Conservation (phyloP, 2,888 invertebrate species). For the Orthonevra nobilis region DNA sequence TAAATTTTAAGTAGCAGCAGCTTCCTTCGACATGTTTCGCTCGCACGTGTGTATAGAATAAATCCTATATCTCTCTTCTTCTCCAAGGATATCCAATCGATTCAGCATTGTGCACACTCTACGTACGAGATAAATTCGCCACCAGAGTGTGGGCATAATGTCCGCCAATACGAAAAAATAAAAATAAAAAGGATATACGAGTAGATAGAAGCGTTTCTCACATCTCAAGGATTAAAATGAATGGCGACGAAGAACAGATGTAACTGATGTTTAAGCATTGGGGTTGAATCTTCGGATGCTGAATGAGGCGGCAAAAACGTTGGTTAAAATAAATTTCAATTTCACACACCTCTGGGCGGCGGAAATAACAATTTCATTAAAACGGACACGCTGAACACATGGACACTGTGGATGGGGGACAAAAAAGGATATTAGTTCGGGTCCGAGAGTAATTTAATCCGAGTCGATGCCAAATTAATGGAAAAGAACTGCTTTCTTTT, state of each 20-base stretch:
- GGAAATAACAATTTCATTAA: slow-evolving; percentile 70
- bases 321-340: slow-evolving; percentile 68
- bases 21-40: slow-evolving; percentile 71
- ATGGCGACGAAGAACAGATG: slow-evolving; percentile 68
- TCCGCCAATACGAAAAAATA: slow-evolving; percentile 11
- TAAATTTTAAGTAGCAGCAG: slow-evolving; percentile 72
- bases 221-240: slow-evolving; percentile 65
- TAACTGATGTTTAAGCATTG: slow-evolving; percentile 64
- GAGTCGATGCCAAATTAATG: slow-evolving; percentile 69
- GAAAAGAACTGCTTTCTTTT: slow-evolving; percentile 58
- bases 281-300: slow-evolving; percentile 23
- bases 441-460: slow-evolving; percentile 61
- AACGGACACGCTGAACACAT: slow-evolving; percentile 55
- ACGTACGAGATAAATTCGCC: slow-evolving; percentile 48
- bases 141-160: slow-evolving; percentile 34
- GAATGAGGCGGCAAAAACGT: not conserved
- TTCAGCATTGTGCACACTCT: slow-evolving; percentile 55
- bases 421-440: slow-evolving; percentile 55
- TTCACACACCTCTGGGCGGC: slow-evolving; percentile 49
- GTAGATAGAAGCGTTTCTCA: slow-evolving; percentile 50
- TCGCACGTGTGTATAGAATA: too few relatives aligned
- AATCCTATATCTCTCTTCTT: slow-evolving; percentile 12
- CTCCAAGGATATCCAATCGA: slow-evolving; percentile 64
- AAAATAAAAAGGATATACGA: slow-evolving; percentile 36
- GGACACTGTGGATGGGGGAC: slow-evolving; percentile 6